A percentile compares a stretch with the other conserved stretches of the same genome.
Conservation (phyloP, 2,113 vertebrate genomes). For the Seriola quinqueradiata region DNA sequence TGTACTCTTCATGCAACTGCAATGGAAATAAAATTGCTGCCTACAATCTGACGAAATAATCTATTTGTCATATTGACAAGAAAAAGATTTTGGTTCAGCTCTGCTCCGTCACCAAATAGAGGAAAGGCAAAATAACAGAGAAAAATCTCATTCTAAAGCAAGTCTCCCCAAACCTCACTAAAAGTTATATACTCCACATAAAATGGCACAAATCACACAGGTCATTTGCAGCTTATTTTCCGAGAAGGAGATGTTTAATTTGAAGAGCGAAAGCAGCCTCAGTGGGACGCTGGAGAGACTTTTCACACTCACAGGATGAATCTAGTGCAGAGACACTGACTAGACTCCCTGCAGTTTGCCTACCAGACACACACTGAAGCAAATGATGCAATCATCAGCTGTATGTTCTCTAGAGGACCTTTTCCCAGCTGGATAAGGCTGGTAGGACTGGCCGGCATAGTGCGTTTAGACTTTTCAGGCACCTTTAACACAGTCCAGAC, state of each 20-base stretch:
- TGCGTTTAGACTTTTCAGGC: constrained; percentile 45
- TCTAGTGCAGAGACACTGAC: not conserved
- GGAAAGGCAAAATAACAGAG: not conserved
- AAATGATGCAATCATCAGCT: constrained; percentile 48
- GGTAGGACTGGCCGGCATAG: not conserved
- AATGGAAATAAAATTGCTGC: not conserved
- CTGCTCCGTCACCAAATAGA: not conserved
- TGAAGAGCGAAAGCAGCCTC: constrained; percentile 8
- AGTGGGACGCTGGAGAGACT: not conserved
- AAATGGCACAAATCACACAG: not conserved
- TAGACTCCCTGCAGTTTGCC: constrained; percentile 43
- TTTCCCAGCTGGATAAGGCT: constrained; percentile 30
- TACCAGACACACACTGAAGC: constrained; percentile 55
- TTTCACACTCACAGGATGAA: constrained; percentile 9
- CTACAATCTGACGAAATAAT: not conserved
- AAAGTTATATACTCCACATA: not conserved
- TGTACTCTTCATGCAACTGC: not conserved
- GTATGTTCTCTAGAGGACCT: constrained; percentile 17
- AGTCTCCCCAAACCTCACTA: not conserved
- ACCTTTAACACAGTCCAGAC: constrained; percentile 52
- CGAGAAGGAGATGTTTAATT: constrained; percentile 14
- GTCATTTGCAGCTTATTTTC: not conserved
- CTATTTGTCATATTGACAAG: not conserved
- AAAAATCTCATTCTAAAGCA: not conserved
- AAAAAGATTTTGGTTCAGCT: too few species aligned